These are phyloP conservation scores for Amblyjoppa proteus DNA, from an alignment of 2,888 invertebrate genomes.

Conservation along the genomic window DNA sequence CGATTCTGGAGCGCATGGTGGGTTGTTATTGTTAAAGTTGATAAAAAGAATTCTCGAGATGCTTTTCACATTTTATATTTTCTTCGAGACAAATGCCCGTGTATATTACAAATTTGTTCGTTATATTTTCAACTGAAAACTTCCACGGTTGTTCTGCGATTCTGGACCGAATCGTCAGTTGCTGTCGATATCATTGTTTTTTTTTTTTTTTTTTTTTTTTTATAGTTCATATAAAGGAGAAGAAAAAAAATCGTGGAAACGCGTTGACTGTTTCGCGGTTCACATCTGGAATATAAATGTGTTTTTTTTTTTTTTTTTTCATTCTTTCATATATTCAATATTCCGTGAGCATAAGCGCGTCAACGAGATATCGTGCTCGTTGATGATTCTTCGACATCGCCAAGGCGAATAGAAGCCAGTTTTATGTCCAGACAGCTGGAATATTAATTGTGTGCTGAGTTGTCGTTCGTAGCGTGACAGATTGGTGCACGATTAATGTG, in stretches of 20 bases:
- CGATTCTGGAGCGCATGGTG: not conserved
- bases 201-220: not conserved
- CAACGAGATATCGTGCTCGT: conserved; percentile 36
- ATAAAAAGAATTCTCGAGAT: too few species aligned
- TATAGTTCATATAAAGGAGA: not conserved
- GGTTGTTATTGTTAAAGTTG: too few species aligned
- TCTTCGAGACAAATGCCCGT: not conserved
- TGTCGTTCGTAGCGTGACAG: conserved; percentile 25
- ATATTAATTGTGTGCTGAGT: conserved; percentile 50
- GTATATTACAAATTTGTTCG: not conserved
- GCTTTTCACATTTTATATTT: not conserved
- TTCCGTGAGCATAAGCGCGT: not conserved
- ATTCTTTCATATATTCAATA: not conserved
- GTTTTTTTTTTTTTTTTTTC: not conserved
- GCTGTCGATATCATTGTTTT: not conserved
- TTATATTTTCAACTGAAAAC: not conserved
- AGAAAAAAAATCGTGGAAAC: not conserved
- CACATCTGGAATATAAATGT: conserved; percentile 21
- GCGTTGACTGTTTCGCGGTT: conserved; percentile 8
- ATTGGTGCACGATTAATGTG: conserved; percentile 33
- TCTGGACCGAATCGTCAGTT: not conserved
- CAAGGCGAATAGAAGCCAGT: not conserved
- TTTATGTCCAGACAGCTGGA: conserved; percentile 43
- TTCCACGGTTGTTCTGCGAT: not conserved
- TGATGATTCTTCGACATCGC: conserved; percentile 21